Evolutionary conservation across 2,113 vertebrate genomes (phyloP), one percentile per base, ranked within the genome.

Genomic region (Noturus placidus): DNA sequence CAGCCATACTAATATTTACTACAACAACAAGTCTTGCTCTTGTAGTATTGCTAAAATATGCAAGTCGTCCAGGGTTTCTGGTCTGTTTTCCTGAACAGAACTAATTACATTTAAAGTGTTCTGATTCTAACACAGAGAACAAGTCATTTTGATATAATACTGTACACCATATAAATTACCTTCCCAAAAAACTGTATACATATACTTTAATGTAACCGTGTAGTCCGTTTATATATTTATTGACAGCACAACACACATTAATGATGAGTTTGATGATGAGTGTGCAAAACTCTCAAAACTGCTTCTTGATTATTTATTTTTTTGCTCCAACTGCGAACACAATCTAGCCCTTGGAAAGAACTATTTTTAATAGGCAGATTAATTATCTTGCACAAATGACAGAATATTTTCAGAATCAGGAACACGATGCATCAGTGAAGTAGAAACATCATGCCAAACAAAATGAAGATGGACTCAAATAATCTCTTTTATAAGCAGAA

Each of bases 351-450:
- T 50, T 0, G 25, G 42, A 15, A 77, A 77, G 42, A 50, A 46
- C 42, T 77, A 77, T 77, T 77, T 77, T 50, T 77, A 77, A 77
- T 77, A 27, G 13, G 25, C 22, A n/a, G 25, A 77, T 77, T 77
- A 77, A 77, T 77, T n/a, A 77, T 77, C 42, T 46, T 50, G 74
- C 74, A 77, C 74, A 77, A 77, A 50, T 77, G 74, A 50, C 74
- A 77, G 74, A 77, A 50, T n/a, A 50, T 77, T 77, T 77, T 50
- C 4, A 50, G 42, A 77, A 15, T 50, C 74, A 46, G 38, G 11
- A 76, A 27, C 72, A 50, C 46, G 72, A 27, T 50, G 72, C 4
- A 27, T 13, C 38, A 27, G 38, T 27, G 38, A 76, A 50, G 72
- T 76, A 22, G 22, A 77, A 50, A 50, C 42, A 6, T n/a, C 74